Conservation (phyloP, 2,888 invertebrate species). For the Lasioglossum vierecki region DNA sequence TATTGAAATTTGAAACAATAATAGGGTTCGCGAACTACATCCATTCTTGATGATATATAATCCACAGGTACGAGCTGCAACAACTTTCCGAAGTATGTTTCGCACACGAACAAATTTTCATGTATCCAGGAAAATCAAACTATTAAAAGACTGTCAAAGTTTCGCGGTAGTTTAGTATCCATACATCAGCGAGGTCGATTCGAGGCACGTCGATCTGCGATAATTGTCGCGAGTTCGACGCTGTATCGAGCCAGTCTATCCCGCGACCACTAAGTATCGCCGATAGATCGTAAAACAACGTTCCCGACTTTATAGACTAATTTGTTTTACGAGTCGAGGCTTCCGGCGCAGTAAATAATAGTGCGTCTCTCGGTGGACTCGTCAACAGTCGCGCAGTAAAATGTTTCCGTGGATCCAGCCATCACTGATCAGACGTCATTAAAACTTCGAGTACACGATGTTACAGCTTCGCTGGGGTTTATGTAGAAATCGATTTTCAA, state of each 20-base stretch:
- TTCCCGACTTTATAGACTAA: slow-evolving; percentile 25
- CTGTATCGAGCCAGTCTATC: neutral
- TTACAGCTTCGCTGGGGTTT: neutral
- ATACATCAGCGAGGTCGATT: neutral
- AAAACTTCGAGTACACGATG: slow-evolving; percentile 8
- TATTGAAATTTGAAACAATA: neutral
- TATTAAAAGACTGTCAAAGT: neutral
- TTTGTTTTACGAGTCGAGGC: slow-evolving; percentile 25
- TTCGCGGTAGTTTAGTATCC: neutral
- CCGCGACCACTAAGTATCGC: slow-evolving; percentile 5
- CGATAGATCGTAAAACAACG: slow-evolving; percentile 28
- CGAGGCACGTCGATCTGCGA: neutral
- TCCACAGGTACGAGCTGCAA: neutral
- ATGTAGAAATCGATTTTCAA: neutral
- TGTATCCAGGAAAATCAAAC: neutral
- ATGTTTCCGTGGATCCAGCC: slow-evolving; percentile 11
- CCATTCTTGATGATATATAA: neutral
- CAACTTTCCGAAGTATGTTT: neutral
- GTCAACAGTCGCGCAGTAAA: neutral
- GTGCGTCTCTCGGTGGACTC: neutral
- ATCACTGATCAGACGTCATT: slow-evolving; percentile 23
- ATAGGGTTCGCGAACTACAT: neutral
- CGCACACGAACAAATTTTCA: neutral
- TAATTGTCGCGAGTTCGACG: slow-evolving; percentile 4
- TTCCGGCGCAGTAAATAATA: slow-evolving; percentile 25